These are phyloP conservation scores for Lypha dubia DNA, from an alignment of 2,888 invertebrate species.

Conservation along the genomic window DNA sequence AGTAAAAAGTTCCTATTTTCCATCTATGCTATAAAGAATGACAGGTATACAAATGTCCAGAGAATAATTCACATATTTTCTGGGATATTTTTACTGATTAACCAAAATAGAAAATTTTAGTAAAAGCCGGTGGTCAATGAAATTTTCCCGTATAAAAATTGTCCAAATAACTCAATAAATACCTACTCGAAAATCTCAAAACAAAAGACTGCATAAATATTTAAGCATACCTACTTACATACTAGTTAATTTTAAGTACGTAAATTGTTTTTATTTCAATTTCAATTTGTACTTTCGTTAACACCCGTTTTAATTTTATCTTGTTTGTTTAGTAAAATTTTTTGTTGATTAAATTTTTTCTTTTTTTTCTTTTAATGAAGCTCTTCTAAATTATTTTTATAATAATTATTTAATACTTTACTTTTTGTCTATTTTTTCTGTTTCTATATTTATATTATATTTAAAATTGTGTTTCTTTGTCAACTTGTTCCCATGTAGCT, in stretches of 20 bases:
- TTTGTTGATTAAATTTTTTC: background rate
- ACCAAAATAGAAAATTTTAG: background rate
- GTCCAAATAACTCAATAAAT: background rate
- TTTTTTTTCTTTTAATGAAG: too few species aligned
- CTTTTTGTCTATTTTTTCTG: background rate
- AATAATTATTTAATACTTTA: background rate
- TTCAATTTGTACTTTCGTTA: slow-evolving; percentile 22
- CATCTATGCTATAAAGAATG: background rate
- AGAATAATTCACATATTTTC: background rate
- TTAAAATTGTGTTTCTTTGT: slow-evolving; percentile 18
- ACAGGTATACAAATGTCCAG: slow-evolving; percentile 9
- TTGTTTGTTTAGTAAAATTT: background rate
- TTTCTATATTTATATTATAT: background rate
- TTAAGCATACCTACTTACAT: background rate
- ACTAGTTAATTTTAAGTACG: background rate
- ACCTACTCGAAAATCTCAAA: too few species aligned
- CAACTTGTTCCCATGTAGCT: slow-evolving; percentile 17
- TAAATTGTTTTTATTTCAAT: background rate
- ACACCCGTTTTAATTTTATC: background rate
- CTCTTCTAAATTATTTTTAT: background rate
- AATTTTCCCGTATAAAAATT: background rate
- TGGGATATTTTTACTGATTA: background rate
- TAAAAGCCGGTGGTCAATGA: slow-evolving; percentile 39
- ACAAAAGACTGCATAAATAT: too few species aligned
- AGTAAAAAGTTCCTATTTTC: background rate